Base-by-base conservation (phyloP, 2,888 invertebrate species). In the Chaetogeoica ovagalla region DNA sequence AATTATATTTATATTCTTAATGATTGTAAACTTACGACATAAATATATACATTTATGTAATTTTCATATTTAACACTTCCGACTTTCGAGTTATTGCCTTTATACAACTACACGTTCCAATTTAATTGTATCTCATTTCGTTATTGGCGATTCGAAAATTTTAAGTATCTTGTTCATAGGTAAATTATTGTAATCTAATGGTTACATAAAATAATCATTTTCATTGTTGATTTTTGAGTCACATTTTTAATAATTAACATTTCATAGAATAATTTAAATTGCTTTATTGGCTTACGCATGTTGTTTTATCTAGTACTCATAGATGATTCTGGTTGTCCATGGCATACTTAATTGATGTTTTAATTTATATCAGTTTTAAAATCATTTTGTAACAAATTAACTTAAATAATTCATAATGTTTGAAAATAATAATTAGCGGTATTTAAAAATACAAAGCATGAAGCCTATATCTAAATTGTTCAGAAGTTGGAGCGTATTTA, bases 221-320 rank as follows among this genome's bases (percentile, higher is more conserved):
- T 66, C 13, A 21, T 5, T 13, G 11, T 65, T 65, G n/a, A 37
- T 37, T 63, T 37, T 63, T 37, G 37, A 69, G 39, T n/a, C 15
- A 21, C 4, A 62, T 62, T 30, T 7, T 62, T 37, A 62, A 17
- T 62, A n/a, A 21, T 60, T 62, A 52, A 30, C 4, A 4, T 30
- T 30, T 17, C 13, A 13, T 59, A 52, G n/a, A 52, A 52, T 52
- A 19, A 48, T 65, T 48, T 73, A 11, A 43, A 3, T 57, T 43
- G n/a, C 21, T 57, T 6, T 57, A 57, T 39, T 65, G 74, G 74
- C 65, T 65, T 66, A 37, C 57, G 74, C 74, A 75, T 65, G 74
- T 63, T 37, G 37, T 52, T 55, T 63, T n/a, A 52, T 63, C n/a
- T 30, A 37, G 21, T 2, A 13, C 37, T 74, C 23, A 23, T 39